Conservation (phyloP, 2,113 vertebrate species). For the Phycodurus eques region DNA sequence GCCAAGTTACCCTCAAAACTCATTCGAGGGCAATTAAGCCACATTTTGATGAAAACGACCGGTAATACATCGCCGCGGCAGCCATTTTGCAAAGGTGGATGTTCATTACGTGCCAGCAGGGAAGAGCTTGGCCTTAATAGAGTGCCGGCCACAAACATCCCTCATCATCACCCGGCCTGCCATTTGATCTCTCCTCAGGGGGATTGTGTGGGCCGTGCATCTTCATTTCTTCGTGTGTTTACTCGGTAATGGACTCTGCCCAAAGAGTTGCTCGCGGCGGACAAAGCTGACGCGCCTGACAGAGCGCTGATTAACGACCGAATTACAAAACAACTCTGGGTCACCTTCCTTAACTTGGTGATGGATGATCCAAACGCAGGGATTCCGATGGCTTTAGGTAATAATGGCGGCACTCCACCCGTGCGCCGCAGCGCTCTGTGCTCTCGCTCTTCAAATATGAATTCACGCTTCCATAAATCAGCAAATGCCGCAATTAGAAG, state of each 20-base stretch:
- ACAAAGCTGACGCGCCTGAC: constrained; percentile 54
- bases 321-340: constrained; percentile 65
- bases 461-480: constrained; percentile 11
- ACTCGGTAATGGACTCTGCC: constrained; percentile 67
- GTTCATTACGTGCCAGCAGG: constrained; percentile 70
- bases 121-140: constrained; percentile 66
- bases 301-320: constrained; percentile 63
- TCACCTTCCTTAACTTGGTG: constrained; percentile 66
- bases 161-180: constrained; percentile 64
- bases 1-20: constrained; percentile 58
- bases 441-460: neutral
- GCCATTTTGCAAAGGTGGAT: constrained; percentile 60
- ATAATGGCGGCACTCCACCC: constrained; percentile 17
- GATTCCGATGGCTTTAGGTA: constrained; percentile 43
- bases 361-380: constrained; percentile 46
- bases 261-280: constrained; percentile 59
- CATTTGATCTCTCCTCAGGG: constrained; percentile 70
- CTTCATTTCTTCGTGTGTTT: constrained; percentile 67
- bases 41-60: constrained; percentile 63
- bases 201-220: constrained; percentile 48
- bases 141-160: constrained; percentile 66
- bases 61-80: constrained; percentile 52
- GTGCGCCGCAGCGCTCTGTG: neutral
- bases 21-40: constrained; percentile 61
- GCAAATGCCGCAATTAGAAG: constrained; percentile 35